Evolutionary conservation across 2,888 invertebrate species (phyloP).

Genomic region (Ferrisia virgata): DNA sequence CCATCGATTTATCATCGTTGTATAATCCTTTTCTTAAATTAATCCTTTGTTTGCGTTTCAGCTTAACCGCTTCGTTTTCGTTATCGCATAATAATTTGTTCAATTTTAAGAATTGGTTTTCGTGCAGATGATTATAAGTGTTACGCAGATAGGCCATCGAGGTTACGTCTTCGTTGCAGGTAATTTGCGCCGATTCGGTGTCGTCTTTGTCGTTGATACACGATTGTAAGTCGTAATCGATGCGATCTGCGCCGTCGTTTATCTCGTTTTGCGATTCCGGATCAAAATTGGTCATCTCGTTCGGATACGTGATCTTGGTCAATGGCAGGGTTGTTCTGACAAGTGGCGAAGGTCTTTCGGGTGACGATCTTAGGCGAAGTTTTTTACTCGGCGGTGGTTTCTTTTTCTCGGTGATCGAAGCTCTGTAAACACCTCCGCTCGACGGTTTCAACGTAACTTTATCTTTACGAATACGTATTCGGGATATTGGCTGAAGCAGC

Average conservation of each 20-base stretch:
- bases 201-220: background rate
- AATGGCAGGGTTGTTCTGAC: background rate
- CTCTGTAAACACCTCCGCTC: conserved; percentile 12
- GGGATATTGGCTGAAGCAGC: too few species aligned
- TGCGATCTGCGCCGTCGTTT: background rate
- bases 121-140: conserved; percentile 26
- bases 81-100: background rate
- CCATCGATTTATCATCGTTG: conserved; percentile 27
- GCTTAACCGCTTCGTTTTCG: background rate
- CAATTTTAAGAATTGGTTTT: conserved; percentile 12
- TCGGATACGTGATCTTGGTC: background rate
- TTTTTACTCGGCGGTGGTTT: background rate
- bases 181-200: background rate
- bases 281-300: background rate
- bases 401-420: background rate
- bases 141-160: conserved; percentile 30
- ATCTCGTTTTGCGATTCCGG: conserved; percentile 15
- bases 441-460: background rate
- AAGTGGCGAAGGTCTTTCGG: background rate
- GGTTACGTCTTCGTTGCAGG: conserved; percentile 14
- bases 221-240: background rate
- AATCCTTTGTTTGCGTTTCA: conserved; percentile 20
- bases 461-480: background rate
- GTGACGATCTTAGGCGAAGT: background rate
- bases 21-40: conserved; percentile 13